Base-by-base conservation (phyloP, 2,888 invertebrate species). In the Lagria hirta region DNA sequence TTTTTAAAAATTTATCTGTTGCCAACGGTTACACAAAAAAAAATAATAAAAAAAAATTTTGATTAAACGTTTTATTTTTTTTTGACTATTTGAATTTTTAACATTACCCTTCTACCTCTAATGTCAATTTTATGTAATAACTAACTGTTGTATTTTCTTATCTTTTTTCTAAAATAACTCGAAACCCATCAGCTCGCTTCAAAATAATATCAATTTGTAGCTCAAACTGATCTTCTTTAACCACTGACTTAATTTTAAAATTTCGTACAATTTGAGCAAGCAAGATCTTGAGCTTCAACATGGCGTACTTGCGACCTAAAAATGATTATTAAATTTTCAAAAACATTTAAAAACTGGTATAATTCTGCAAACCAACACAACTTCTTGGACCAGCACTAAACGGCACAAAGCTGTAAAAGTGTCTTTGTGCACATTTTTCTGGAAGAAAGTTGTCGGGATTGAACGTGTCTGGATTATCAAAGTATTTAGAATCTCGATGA, bases 371-470 rank as follows among this genome's bases (percentile, higher is more conserved):
- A 81, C 81, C 87, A 13, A 87, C 87, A 65, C 88, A 88, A 57
- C 86, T 86, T 49, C 88, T 78, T 1, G 88, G 87, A 10, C 88
- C 88, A 29, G 88, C 88, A 46, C 86, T 86, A 75, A 88, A 88
- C 0, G 88, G 88, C 34, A 88, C 82, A 62, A 81, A 88, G 48
- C 85, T 81, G 65, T 88, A 88, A 64, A 86, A 88, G 58, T 88
- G 88, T 33, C 88, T 77, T 52, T 83, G 82, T 16, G 81, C 80
- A 14, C 83, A 82, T 37, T 81, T 81, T 62, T 88, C 86, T 0
- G 88, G 86, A 20, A 88, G 68, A 76, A 88, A 88, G 65, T 88
- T 86, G 61, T 88, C 88, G 0, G 88, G 88, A 65, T 88, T 77
- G 69, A 86, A 88, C 44, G 76, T 78, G 1, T 82, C 74, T 0